phyloP scores from a whole-genome alignment of 2,797 vertebrate genomes.

The Apogon hyalosoma region DNA sequence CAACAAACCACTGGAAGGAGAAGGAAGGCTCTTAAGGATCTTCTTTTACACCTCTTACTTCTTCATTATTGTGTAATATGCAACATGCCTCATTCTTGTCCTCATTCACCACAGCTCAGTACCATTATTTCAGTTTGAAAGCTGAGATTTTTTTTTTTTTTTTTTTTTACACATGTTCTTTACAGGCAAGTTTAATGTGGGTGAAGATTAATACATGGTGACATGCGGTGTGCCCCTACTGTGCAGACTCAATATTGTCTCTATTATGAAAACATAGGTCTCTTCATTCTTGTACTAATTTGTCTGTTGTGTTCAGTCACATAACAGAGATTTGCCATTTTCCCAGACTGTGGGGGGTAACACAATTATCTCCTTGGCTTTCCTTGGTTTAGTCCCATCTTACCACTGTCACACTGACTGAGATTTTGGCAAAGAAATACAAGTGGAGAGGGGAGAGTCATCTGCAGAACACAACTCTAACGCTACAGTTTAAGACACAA shows the following conservation, averaged over 20 bases:
- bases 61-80: constrained; percentile 39
- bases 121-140: constrained; percentile 29
- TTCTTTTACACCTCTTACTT: constrained; percentile 26
- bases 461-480: constrained; percentile 16
- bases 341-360: constrained; percentile 64
- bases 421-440: constrained; percentile 28
- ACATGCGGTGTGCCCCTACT: constrained; percentile 39
- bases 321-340: constrained; percentile 57
- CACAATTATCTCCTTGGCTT: constrained; percentile 70
- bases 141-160: constrained; percentile 17
- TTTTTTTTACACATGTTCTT: background rate
- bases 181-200: constrained; percentile 27
- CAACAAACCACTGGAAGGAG: constrained; percentile 61
- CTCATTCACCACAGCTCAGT: constrained; percentile 1
- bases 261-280: constrained; percentile 57
- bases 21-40: constrained; percentile 37
- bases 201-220: constrained; percentile 43
- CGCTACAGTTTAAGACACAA: constrained; percentile 20
- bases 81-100: background rate
- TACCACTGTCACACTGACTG: constrained; percentile 45
- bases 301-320: constrained; percentile 57
- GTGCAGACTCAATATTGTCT: constrained; percentile 40
- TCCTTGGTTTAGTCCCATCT: constrained; percentile 55
- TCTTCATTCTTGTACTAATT: constrained; percentile 54
- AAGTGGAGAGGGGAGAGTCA: constrained; percentile 35